Conservation (phyloP, 53 echinoderm and acorn worm genomes). For the Mesocentrotus franciscanus region DNA sequence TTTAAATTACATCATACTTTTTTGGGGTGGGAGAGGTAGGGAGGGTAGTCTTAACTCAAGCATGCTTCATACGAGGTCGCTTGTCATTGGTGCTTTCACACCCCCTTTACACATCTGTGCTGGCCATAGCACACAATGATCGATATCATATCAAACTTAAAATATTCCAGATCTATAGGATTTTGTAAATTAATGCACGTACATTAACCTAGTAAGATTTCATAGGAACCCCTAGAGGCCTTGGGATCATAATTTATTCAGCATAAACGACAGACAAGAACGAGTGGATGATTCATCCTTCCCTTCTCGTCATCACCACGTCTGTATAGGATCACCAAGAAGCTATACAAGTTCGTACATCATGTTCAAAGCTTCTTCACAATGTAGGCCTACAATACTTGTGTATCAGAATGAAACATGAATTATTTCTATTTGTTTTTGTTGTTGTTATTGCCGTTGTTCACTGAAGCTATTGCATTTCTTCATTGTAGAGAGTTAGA, state of each 20-base stretch:
- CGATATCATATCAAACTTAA: neutral
- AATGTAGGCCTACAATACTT: neutral
- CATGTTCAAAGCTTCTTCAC: too few relatives aligned
- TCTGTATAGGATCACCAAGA: neutral
- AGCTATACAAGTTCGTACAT: neutral
- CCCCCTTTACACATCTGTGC: too few relatives aligned
- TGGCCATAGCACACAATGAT: neutral
- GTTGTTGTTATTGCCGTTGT: too few relatives aligned
- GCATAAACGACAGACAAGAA: conserved; percentile 12
- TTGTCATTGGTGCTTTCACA: too few relatives aligned
- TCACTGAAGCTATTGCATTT: too few relatives aligned
- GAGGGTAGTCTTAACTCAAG: too few relatives aligned
- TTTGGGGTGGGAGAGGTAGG: too few relatives aligned
- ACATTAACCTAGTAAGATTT: neutral
- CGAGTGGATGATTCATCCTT: neutral
- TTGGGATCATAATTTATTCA: neutral
- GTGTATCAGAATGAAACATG: too few relatives aligned
- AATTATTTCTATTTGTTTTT: too few relatives aligned
- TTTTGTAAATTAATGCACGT: neutral
- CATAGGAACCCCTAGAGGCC: neutral
- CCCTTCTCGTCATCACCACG: neutral
- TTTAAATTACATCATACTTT: too few relatives aligned
- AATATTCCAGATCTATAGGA: neutral
- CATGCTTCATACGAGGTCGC: too few relatives aligned
- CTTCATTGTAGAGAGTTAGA: too few relatives aligned